phyloP scores from a whole-genome alignment of 2,797 vertebrate genomes.

The Platyrinchus mystaceus region DNA sequence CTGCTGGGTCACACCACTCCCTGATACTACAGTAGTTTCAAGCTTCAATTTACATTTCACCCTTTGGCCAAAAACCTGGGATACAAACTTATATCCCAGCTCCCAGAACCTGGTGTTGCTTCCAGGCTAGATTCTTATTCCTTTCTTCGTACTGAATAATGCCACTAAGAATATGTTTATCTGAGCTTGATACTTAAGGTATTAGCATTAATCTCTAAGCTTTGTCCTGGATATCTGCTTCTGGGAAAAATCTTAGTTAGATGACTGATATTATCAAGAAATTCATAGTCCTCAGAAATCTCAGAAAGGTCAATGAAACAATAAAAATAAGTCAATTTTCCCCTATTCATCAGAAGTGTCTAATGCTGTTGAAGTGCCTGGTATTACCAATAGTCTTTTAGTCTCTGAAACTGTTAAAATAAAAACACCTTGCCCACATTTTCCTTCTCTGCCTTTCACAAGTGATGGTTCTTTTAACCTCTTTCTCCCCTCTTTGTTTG shows the following conservation, averaged over 20 bases:
- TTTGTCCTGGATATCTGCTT: not conserved
- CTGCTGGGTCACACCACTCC: not conserved
- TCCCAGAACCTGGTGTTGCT: not conserved
- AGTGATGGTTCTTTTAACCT: slow-evolving; percentile 39
- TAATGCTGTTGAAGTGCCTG: not conserved
- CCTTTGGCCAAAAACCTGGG: not conserved
- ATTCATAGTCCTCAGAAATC: not conserved
- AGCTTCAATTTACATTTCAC: not conserved
- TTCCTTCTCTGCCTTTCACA: slow-evolving; percentile 10
- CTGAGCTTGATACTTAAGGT: not conserved
- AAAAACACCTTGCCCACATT: slow-evolving; percentile 29
- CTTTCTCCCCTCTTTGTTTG: slow-evolving; percentile 61
- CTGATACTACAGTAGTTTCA: not conserved
- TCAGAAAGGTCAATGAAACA: not conserved
- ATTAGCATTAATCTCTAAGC: not conserved
- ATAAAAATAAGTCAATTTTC: not conserved
- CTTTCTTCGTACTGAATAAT: not conserved
- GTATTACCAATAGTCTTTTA: not conserved
- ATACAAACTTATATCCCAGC: not conserved
- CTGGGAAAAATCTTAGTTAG: not conserved
- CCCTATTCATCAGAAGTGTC: not conserved
- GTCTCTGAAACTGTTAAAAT: slow-evolving; percentile 2
- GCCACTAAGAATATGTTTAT: not conserved
- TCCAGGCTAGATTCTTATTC: not conserved
- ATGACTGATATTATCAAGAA: not conserved